These are phyloP conservation scores for Pegoplata infirma DNA, from an alignment of 2,888 invertebrate species.

Conservation along the genomic window DNA sequence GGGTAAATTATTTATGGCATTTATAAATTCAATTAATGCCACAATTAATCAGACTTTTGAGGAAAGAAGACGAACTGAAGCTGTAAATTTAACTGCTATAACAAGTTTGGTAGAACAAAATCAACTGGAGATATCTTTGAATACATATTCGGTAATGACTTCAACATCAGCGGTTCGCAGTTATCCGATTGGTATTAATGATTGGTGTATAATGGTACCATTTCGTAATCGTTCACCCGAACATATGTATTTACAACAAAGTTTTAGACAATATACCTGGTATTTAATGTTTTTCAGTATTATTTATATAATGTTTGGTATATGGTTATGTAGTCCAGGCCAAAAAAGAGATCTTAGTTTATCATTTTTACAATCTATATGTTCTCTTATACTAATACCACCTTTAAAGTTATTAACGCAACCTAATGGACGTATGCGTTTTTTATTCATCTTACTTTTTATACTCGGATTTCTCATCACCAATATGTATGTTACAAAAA, in stretches of 20 bases:
- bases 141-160: conserved; percentile 67
- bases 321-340: conserved; percentile 69
- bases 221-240: conserved; percentile 67
- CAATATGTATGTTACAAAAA: conserved; percentile 70
- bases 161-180: conserved; percentile 63
- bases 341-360: conserved; percentile 66
- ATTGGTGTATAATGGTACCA: conserved; percentile 73
- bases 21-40: conserved; percentile 69
- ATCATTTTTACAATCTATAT: conserved; percentile 68
- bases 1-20: conserved; percentile 67
- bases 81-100: conserved; percentile 26
- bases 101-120: conserved; percentile 52
- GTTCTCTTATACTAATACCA: conserved; percentile 66
- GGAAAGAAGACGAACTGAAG: conserved; percentile 17
- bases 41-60: conserved; percentile 64
- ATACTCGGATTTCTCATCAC: conserved; percentile 69
- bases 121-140: conserved; percentile 69
- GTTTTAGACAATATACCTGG: conserved; percentile 68
- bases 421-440: conserved; percentile 66
- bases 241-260: conserved; percentile 66
- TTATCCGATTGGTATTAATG: conserved; percentile 72
- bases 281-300: conserved; percentile 60
- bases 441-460: conserved; percentile 65
- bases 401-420: conserved; percentile 65
- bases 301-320: conserved; percentile 65